Percentiles rank a stretch among this genome's conserved stretches.
These are phyloP conservation scores for Cathartes aura DNA, from an alignment of 2,113 vertebrate genomes.

Conservation along the genomic window DNA sequence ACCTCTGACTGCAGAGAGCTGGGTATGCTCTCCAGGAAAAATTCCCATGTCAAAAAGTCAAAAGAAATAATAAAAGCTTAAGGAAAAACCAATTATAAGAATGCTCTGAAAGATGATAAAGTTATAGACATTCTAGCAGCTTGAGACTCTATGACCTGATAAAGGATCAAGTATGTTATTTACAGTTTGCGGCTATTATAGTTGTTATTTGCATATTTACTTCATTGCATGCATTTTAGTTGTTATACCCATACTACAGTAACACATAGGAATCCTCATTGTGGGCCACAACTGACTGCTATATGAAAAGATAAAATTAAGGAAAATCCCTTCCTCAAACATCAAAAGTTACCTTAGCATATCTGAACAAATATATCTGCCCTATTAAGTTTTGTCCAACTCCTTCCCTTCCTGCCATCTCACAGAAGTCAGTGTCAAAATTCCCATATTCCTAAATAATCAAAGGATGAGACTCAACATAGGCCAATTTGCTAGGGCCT, in stretches of 20 bases:
- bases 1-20: neutral
- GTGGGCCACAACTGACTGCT: neutral
- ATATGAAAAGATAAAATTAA: neutral
- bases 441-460: neutral
- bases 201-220: neutral
- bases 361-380: neutral
- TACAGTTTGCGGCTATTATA: neutral
- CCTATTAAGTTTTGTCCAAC: neutral
- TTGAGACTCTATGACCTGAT: neutral
- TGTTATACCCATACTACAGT: neutral
- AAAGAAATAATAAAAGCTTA: neutral
- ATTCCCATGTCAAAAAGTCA: neutral
- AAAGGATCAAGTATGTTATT: neutral
- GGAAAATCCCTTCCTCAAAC: neutral
- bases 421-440: neutral
- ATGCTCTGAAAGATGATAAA: neutral
- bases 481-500: neutral
- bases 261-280: neutral
- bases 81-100: neutral
- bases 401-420: neutral
- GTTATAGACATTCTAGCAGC: neutral
- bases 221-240: neutral
- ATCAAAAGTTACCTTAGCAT: neutral
- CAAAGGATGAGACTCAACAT: neutral
- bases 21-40: neutral